Conservation (phyloP, 2,888 invertebrate species). For the Leistus spinibarbis region DNA sequence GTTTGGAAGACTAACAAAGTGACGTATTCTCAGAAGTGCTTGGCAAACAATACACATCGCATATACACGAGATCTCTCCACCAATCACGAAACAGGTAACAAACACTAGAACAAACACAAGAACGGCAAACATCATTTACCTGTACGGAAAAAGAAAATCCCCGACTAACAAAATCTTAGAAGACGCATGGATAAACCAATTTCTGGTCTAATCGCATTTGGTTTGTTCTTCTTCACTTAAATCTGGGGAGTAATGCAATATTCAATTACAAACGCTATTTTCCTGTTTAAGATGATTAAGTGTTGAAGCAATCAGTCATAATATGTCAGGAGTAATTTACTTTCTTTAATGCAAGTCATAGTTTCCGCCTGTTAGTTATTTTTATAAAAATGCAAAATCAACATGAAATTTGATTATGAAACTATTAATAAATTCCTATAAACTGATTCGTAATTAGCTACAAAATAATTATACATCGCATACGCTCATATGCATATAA, state of each 20-base stretch:
- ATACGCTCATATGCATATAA: background rate
- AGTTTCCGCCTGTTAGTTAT: background rate
- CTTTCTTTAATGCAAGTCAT: background rate
- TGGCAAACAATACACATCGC: conserved; percentile 17
- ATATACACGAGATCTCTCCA: background rate
- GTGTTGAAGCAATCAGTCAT: conserved; percentile 6
- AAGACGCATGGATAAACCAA: background rate
- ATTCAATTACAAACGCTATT: background rate
- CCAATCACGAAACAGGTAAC: conserved; percentile 4
- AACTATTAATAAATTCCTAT: background rate
- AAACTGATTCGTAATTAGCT: background rate
- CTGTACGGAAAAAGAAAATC: background rate
- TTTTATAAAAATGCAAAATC: background rate
- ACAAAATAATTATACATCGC: background rate
- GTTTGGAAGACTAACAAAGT: background rate
- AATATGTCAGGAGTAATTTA: background rate
- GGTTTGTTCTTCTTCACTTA: no score
- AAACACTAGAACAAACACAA: conserved; percentile 2
- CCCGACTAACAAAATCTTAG: background rate
- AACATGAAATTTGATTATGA: background rate
- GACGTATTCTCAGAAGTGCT: conserved; percentile 26
- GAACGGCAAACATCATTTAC: background rate
- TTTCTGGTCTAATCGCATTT: no score
- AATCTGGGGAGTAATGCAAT: background rate
- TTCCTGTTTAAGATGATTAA: background rate